Evolutionary conservation across 2,888 invertebrate genomes (phyloP), one percentile per base, ranked within the genome.

Genomic region (Pristionchus maxplancki): DNA sequence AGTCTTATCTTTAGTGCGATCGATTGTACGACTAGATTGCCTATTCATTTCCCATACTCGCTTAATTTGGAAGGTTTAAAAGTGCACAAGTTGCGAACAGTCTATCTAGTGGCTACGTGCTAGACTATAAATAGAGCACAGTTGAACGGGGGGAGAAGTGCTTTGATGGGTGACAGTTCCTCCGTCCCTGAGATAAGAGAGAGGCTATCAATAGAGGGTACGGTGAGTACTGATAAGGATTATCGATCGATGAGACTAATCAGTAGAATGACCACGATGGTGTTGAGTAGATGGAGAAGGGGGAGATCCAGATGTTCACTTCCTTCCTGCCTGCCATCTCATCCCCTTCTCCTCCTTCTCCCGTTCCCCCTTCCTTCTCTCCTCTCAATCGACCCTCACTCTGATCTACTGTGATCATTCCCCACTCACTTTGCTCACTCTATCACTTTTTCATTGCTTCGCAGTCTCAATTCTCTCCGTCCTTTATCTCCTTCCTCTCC

Each of bases 381-480:
- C 17, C n/a, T 78, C 24, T n/a, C n/a, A 78, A 37, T 37, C 24
- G 20, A 3, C 78, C 9, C 78, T 24, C 24, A 15, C 71, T 20
- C n/a, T 78, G 37, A 78, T 78, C 78, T 44, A 44, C 44, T 37
- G 4, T 44, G n/a, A 78, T 78, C 40, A 44, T 44, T 78, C 78
- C 40, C 40, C 71, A 31, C 37, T 37, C n/a, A 44, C 40, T 37
- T 44, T 37, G n/a, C 44, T 78, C 78, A 78, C 44, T 78, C 67
- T 31, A 67, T 67, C 67, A 67, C 67, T 67, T 67, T 34, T 67
- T 67, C 67, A 67, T 67, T 67, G 67, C 67, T 67, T 67, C 67
- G 31, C 67, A 67, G 67, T 67, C 67, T 67, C 67, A 34, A 31
- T 40, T 48, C 40, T 48, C n/a, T 40, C 40, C 83, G n/a, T 50